phyloP scores from a whole-genome alignment of 2,113 vertebrate species.

The Myrmophylax atrothorax region DNA sequence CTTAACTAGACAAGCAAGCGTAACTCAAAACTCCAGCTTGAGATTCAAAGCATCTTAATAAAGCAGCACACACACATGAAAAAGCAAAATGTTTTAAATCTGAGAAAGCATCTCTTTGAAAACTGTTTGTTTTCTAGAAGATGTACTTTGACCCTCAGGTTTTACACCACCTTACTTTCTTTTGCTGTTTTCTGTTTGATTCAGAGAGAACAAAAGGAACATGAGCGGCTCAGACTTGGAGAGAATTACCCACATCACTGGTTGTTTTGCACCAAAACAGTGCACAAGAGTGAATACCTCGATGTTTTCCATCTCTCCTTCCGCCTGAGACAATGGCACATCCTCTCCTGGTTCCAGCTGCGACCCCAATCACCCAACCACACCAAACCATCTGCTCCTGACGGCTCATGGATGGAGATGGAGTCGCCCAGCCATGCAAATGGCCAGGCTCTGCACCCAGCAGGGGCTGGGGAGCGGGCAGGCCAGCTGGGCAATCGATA shows the following conservation, averaged over 20 bases:
- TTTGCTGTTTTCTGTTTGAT: not conserved
- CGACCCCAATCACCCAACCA: not conserved
- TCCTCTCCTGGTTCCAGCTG: not conserved
- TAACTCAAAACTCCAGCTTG: not conserved
- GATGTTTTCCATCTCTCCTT: not conserved
- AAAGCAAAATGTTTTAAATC: not conserved
- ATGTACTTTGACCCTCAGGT: not conserved
- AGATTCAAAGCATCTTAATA: slow-evolving; percentile 27
- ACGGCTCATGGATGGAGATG: not conserved
- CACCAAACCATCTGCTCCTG: not conserved
- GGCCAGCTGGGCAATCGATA: fast-evolving
- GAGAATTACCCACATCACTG: fast-evolving
- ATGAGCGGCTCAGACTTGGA: fast-evolving
- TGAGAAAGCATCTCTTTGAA: not conserved
- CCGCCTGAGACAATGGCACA: fast-evolving
- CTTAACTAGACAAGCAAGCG: not conserved
- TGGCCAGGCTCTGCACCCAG: not conserved
- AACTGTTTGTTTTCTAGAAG: not conserved
- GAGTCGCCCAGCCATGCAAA: not conserved
- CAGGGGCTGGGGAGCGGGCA: fast-evolving
- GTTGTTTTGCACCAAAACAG: fast-evolving
- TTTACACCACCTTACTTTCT: not conserved
- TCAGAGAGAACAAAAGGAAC: not conserved
- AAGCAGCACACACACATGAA: not conserved
- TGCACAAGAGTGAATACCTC: fast-evolving